Evolutionary conservation across 2,113 vertebrate genomes (phyloP), one percentile per base, ranked within the genome.

Genomic region (Ageneiosus marmoratus): DNA sequence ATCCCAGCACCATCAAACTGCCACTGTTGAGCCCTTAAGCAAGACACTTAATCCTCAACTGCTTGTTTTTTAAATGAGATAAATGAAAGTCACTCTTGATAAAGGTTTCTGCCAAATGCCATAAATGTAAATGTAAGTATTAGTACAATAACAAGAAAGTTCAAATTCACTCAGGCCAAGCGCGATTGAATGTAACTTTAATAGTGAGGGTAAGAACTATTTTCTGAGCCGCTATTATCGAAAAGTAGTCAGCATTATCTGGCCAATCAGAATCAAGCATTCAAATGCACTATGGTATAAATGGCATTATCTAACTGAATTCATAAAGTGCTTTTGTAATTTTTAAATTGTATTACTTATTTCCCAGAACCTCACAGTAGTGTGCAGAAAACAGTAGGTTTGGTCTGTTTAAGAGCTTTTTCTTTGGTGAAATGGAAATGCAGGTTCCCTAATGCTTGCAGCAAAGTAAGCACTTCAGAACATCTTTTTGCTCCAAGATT

Each of bases 161-260:
- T 63, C n/a, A n/a, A n/a, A n/a, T n/a, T n/a, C n/a, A 24, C 46
- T 65, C 69, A 24, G 79, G 16, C 58, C 51, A 8, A 62, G 56
- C 46, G 75, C n/a, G 56, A 22, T 53, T 62, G 44, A 77, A 78
- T 48, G 82, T 77, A 63, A 77, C 41, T 32, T 78, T 86, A 88
- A 86, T 82, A 80, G 84, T 79, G 29, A 41, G 41, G 82, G 79
- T 88, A 84, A 84, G 20, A 69, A 44, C 65, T 69, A 44, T n/a
- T 69, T 4, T 44, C 37, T 12, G 34, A 69, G 20, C 65, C 22
- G 1, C 37, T 69, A 44, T 69, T 69, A 41, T 44, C 41, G 22
- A 44, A 73, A 27, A 32, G 29, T 0, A 48, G 15, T 73, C 70
- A 73, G 44, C 46, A 50, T 20, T 44, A 29, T 27, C 44, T 50